Percentiles rank a stretch among this genome's conserved stretches.
Conservation (phyloP, 2,888 invertebrate species). For the Hirtodrosophila trivittata region DNA sequence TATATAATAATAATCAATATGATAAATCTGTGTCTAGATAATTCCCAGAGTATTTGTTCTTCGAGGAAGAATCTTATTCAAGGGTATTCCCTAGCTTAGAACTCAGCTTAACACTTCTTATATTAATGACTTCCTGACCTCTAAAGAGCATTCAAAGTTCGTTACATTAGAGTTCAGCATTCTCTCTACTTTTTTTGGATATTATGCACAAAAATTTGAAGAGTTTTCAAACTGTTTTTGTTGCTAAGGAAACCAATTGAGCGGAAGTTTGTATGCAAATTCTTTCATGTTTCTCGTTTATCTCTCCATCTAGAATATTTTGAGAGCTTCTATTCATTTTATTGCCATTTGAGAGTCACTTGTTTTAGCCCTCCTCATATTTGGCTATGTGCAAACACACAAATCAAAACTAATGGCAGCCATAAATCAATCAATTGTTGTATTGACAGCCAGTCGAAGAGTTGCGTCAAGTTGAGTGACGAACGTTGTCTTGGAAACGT, state of each 20-base stretch:
- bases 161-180: too few relatives aligned
- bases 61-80: too few relatives aligned
- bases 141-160: conserved; percentile 37
- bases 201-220: conserved; percentile 33
- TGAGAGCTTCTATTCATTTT: conserved; percentile 19
- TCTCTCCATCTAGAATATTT: not conserved
- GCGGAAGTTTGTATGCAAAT: conserved; percentile 65
- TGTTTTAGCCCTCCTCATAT: conserved; percentile 34
- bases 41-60: too few relatives aligned
- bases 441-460: too few relatives aligned
- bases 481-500: conserved; percentile 47
- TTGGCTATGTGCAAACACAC: conserved; percentile 49
- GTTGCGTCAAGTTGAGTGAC: conserved; percentile 54
- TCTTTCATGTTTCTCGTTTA: too few relatives aligned
- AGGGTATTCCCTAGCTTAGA: too few relatives aligned
- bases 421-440: conserved; percentile 77
- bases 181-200: too few relatives aligned
- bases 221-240: conserved; percentile 37
- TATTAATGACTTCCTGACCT: too few relatives aligned
- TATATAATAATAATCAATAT: too few relatives aligned
- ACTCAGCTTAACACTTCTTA: too few relatives aligned
- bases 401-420: conserved; percentile 68
- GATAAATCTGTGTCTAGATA: too few relatives aligned
- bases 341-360: conserved; percentile 38
- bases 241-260: conserved; percentile 44